phyloP scores from a whole-genome alignment of 2,797 vertebrate genomes.

The Columba guinea region DNA sequence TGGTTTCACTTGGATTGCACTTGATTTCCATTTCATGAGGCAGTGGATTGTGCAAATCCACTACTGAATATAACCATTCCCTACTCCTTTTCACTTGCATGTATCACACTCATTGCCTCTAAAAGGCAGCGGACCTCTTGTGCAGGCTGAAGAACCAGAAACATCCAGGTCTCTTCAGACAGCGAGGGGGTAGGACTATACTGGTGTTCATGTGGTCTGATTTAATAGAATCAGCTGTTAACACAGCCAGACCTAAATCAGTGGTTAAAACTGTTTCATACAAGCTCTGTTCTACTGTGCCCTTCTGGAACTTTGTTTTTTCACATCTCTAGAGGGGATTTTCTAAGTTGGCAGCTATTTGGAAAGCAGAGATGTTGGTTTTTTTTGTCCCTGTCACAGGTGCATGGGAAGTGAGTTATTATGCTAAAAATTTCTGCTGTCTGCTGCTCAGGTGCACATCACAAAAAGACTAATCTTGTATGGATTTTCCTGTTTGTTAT shows the following conservation, averaged over 20 bases:
- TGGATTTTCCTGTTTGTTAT: slow-evolving; percentile 17
- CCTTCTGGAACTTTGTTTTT: not conserved
- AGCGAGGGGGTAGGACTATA: not conserved
- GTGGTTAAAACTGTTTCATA: not conserved
- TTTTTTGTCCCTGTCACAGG: not conserved
- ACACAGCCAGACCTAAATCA: not conserved
- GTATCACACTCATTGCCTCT: not conserved
- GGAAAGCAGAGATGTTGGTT: slow-evolving; percentile 15
- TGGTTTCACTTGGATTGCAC: not conserved
- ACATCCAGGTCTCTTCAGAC: not conserved
- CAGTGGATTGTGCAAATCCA: not conserved
- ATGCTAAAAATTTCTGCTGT: slow-evolving; percentile 29
- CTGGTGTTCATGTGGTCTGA: not conserved
- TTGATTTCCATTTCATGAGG: slow-evolving; percentile 10
- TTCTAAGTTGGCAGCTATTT: slow-evolving; percentile 8
- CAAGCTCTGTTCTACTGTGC: not conserved
- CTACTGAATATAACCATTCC: not conserved
- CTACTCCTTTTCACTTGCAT: not conserved
- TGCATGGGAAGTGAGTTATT: slow-evolving; percentile 23
- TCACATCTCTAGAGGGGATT: not conserved
- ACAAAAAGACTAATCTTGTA: slow-evolving; percentile 13
- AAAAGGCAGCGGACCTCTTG: not conserved
- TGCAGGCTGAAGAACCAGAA: not conserved
- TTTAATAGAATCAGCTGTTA: not conserved
- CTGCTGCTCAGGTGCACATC: slow-evolving; percentile 11